phyloP scores from a whole-genome alignment of 2,113 vertebrate genomes.

The Tringa solitaria region DNA sequence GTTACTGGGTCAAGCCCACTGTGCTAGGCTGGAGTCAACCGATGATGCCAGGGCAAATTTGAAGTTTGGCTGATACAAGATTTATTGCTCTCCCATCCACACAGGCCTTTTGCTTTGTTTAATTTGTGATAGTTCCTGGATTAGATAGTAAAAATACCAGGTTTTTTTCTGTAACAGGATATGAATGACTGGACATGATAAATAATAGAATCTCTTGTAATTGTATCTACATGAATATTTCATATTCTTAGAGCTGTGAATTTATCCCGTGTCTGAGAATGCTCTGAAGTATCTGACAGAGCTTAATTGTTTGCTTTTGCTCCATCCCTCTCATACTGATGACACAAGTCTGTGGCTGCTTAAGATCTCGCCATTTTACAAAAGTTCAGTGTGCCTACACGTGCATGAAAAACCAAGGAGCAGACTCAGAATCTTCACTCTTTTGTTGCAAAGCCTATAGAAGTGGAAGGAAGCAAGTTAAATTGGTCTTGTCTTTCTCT shows the following conservation, averaged over 20 bases:
- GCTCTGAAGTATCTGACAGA: background rate
- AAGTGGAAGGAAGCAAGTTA: background rate
- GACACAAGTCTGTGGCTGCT: background rate
- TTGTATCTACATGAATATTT: constrained; percentile 34
- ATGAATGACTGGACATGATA: background rate
- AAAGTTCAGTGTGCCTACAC: background rate
- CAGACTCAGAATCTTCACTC: background rate
- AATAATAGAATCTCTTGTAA: constrained; percentile 1
- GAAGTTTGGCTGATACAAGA: background rate
- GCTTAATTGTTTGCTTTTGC: background rate
- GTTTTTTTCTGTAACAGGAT: background rate
- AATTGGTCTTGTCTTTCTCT: background rate
- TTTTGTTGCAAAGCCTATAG: background rate
- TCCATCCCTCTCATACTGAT: background rate
- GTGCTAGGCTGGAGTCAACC: background rate
- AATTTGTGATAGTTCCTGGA: background rate
- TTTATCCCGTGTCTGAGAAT: background rate
- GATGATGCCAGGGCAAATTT: background rate
- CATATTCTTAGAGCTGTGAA: background rate
- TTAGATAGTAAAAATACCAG: background rate
- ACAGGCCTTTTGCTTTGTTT: background rate
- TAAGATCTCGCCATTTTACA: background rate
- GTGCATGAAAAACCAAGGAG: background rate
- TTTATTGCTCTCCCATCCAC: background rate
- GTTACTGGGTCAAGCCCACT: background rate